phyloP scores from a whole-genome alignment of 2,888 invertebrate genomes.

The Ennomos fuscantarius region DNA sequence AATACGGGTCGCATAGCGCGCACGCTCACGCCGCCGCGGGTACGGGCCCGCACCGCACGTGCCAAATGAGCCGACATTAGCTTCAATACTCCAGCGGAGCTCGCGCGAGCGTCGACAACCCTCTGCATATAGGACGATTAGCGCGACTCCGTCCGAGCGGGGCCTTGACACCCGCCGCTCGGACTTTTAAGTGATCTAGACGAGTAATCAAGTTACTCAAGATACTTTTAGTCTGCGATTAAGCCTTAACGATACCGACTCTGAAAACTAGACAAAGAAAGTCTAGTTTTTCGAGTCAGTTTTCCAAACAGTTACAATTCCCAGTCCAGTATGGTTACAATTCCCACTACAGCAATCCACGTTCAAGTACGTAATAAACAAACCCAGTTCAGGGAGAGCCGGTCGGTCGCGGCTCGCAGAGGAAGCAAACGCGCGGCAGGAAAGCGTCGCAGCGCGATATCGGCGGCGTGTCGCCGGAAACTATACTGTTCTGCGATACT shows the following conservation, averaged over 20 bases:
- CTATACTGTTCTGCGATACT: background rate
- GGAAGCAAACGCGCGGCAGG: background rate
- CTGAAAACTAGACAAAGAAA: too few relatives aligned
- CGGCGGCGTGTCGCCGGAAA: background rate
- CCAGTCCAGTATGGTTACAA: too few relatives aligned
- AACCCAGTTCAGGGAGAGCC: background rate
- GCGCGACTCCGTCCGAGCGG: constrained; percentile 24
- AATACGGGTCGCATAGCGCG: constrained; percentile 7
- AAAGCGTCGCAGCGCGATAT: constrained; percentile 9
- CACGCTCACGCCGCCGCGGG: constrained; percentile 15
- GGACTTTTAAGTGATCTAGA: background rate
- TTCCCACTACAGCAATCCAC: too few relatives aligned
- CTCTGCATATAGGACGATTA: constrained; percentile 35
- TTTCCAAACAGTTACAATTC: too few relatives aligned
- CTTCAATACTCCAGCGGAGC: constrained; percentile 39
- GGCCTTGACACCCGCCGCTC: constrained; percentile 8
- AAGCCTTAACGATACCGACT: too few relatives aligned
- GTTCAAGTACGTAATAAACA: background rate
- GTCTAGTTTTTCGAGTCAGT: too few relatives aligned
- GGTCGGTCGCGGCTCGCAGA: background rate
- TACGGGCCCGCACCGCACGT: constrained; percentile 32
- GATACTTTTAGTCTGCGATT: too few relatives aligned
- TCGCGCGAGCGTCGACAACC: constrained; percentile 16
- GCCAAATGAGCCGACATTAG: constrained; percentile 62
- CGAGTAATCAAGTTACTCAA: background rate